phyloP scores from a whole-genome alignment of 2,113 vertebrate genomes.

The Argyrosomus japonicus region DNA sequence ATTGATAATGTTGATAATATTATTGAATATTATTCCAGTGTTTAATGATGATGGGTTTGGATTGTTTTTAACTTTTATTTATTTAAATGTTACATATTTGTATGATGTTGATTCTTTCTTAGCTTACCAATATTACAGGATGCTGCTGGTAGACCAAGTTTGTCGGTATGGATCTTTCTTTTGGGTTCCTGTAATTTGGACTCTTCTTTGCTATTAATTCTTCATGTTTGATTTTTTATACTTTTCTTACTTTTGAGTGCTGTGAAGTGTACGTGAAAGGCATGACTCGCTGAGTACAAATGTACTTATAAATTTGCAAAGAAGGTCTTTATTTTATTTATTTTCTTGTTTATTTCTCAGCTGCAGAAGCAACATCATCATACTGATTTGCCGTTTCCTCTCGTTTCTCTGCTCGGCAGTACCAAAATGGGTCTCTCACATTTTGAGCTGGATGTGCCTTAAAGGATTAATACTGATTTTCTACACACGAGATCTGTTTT shows the following conservation, averaged over 20 bases:
- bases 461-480: conserved; percentile 77
- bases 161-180: conserved; percentile 44
- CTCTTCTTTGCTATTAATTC: conserved; percentile 81
- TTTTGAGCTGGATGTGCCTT: conserved; percentile 85
- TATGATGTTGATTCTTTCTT: conserved; percentile 84
- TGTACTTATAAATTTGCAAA: conserved; percentile 77
- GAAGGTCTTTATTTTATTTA: conserved; percentile 42
- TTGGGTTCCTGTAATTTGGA: conserved; percentile 76
- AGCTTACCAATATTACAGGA: conserved; percentile 80
- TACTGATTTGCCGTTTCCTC: conserved; percentile 78
- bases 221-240: conserved; percentile 74
- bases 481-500: conserved; percentile 64
- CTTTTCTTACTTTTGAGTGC: conserved; percentile 79
- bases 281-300: conserved; percentile 84
- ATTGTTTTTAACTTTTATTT: conserved; percentile 78
- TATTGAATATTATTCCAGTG: conserved; percentile 84
- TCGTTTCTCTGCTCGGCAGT: conserved; percentile 69
- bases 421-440: conserved; percentile 74
- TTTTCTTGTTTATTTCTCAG: conserved; percentile 40
- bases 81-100: conserved; percentile 83
- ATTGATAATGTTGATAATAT: conserved; percentile 85
- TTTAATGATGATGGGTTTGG: conserved; percentile 83
- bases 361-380: conserved; percentile 70
- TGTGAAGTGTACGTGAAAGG: conserved; percentile 83
- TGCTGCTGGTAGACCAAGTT: conserved; percentile 62